Percentiles rank a stretch among this genome's conserved stretches.
These are phyloP conservation scores for Ceratitis capitata DNA, from an alignment of 1,140 invertebrate species.

Conservation along the genomic window DNA sequence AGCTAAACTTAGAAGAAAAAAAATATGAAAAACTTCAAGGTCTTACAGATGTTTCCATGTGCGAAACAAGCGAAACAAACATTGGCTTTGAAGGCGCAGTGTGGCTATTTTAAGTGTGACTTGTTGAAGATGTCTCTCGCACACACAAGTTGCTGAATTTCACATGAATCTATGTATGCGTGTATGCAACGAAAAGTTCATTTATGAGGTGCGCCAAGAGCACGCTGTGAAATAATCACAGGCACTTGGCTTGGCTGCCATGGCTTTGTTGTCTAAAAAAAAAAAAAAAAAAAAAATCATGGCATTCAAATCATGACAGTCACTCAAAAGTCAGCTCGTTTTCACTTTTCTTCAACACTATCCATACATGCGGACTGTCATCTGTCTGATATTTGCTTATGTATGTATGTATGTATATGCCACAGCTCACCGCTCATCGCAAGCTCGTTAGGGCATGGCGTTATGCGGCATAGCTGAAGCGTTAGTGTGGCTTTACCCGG, in stretches of 20 bases:
- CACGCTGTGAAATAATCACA: background rate
- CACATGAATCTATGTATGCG: background rate
- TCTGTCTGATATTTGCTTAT: background rate
- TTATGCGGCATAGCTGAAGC: background rate
- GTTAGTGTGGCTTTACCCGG: background rate
- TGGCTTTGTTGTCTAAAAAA: background rate
- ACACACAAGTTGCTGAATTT: background rate
- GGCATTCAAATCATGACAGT: slow-evolving; percentile 26
- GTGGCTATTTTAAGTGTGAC: background rate
- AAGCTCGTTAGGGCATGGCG: background rate
- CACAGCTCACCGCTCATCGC: background rate
- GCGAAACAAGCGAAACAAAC: background rate
- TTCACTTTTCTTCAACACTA: background rate
- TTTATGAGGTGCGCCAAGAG: slow-evolving; percentile 5
- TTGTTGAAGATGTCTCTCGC: background rate
- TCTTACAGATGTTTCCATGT: background rate
- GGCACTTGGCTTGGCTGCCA: background rate
- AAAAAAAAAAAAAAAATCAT: too few species aligned
- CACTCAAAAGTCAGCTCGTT: background rate
- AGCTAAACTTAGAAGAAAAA: background rate
- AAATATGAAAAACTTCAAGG: slow-evolving; percentile 4
- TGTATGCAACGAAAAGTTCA: background rate
- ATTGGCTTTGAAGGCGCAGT: background rate
- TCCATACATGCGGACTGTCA: background rate
- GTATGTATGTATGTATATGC: background rate